phyloP scores from a whole-genome alignment of 2,113 vertebrate species.

The Mus musculus region DNA sequence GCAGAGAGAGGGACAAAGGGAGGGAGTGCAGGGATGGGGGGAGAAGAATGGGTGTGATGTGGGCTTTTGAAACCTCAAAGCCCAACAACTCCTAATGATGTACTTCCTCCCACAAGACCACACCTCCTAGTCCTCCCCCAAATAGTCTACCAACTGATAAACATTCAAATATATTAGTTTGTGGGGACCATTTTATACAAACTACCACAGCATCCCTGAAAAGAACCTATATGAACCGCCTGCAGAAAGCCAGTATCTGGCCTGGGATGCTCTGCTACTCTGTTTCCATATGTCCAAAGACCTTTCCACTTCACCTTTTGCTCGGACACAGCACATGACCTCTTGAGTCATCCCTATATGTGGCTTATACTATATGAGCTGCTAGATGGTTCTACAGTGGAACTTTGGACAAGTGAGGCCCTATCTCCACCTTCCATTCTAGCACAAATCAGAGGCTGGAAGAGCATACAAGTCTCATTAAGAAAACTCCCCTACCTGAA shows the following conservation, averaged over 20 bases:
- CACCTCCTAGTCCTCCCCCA: neutral
- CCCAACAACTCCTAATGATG: neutral
- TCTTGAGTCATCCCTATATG: neutral
- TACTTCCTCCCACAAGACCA: neutral
- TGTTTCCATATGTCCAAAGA: neutral
- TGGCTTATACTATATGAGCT: neutral
- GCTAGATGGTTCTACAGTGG: neutral
- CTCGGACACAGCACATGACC: neutral
- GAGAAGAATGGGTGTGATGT: neutral
- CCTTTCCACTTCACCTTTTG: neutral
- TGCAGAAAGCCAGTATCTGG: neutral
- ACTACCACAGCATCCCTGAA: neutral
- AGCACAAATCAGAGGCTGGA: slow-evolving; percentile 77
- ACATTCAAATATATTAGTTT: neutral
- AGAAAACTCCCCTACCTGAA: slow-evolving; percentile 34
- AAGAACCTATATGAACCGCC: neutral
- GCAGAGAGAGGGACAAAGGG: neutral
- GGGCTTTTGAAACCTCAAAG: neutral
- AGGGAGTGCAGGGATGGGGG: neutral
- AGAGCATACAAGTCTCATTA: slow-evolving; percentile 63
- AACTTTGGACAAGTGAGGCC: slow-evolving; percentile 73
- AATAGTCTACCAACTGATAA: neutral
- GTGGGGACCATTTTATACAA: neutral
- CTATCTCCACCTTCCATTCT: slow-evolving; percentile 71
- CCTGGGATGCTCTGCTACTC: too few relatives aligned